Conservation (phyloP, 2,888 invertebrate species). For the Halocaridina rubra region DNA sequence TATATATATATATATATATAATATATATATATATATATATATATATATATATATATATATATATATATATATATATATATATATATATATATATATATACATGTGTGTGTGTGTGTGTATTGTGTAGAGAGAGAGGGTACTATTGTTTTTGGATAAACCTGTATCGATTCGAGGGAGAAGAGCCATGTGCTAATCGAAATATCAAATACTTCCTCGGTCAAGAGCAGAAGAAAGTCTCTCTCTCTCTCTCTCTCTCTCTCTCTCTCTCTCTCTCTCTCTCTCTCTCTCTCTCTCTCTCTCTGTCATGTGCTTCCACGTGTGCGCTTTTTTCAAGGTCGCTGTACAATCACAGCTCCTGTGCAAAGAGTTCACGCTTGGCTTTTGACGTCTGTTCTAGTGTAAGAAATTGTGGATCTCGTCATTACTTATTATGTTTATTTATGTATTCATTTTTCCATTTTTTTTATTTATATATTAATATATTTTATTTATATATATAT, state of each 20-base stretch:
- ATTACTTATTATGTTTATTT: too few relatives aligned
- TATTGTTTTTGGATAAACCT: too few relatives aligned
- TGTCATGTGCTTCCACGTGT: background rate
- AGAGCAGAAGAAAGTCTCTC: too few relatives aligned
- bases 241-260: background rate
- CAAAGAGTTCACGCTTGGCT: too few relatives aligned
- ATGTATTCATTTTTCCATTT: too few relatives aligned
- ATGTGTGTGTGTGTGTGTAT: conserved; percentile 11
- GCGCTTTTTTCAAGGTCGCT: too few relatives aligned
- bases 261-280: background rate
- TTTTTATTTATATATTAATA: background rate
- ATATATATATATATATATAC: background rate
- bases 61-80: conserved; percentile 9
- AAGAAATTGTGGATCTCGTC: too few relatives aligned
- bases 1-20: background rate
- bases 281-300: background rate
- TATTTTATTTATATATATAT: background rate
- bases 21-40: background rate
- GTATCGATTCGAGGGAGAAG: too few relatives aligned
- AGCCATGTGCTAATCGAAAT: too few relatives aligned
- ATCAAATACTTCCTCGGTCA: too few relatives aligned
- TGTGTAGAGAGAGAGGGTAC: background rate
- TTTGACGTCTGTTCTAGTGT: too few relatives aligned
- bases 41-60: background rate
- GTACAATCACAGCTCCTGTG: too few relatives aligned